These are phyloP conservation scores for Prietella phreatophila DNA, from an alignment of 2,113 vertebrate species.

Conservation along the genomic window DNA sequence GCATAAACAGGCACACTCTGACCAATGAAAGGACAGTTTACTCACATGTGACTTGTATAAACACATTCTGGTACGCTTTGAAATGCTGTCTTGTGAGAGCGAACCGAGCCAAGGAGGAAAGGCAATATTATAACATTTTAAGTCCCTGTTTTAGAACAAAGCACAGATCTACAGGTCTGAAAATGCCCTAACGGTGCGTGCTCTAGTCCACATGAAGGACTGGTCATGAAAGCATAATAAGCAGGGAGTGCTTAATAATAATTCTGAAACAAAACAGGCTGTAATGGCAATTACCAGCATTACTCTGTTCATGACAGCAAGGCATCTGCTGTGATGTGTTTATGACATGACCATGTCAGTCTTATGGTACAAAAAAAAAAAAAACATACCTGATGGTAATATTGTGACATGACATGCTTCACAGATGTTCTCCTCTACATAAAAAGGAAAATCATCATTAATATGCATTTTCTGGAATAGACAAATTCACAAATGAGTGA, in stretches of 20 bases:
- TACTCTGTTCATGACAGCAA: not conserved
- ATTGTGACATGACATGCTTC: constrained; percentile 88
- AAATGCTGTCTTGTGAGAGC: no score
- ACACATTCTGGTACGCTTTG: no score
- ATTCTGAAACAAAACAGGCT: not conserved
- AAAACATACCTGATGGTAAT: constrained; percentile 86
- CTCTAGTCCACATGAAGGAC: not conserved
- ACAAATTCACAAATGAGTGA: not conserved
- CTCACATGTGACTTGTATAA: no score
- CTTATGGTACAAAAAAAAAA: not conserved
- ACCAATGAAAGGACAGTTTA: no score
- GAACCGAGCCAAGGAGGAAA: no score
- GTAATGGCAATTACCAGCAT: not conserved
- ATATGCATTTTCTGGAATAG: no score
- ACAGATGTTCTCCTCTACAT: constrained; percentile 92
- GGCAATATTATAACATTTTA: no score
- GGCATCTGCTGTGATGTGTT: not conserved
- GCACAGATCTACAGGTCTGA: no score
- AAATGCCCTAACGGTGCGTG: not conserved
- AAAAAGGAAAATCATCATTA: constrained; percentile 15
- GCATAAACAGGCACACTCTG: no score
- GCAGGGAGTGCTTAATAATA: not conserved
- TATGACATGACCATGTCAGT: not conserved
- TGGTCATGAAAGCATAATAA: not conserved
- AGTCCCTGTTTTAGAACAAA: no score